Evolutionary conservation across 2,888 invertebrate genomes (phyloP).

Genomic region (Spicauda simplicius): DNA sequence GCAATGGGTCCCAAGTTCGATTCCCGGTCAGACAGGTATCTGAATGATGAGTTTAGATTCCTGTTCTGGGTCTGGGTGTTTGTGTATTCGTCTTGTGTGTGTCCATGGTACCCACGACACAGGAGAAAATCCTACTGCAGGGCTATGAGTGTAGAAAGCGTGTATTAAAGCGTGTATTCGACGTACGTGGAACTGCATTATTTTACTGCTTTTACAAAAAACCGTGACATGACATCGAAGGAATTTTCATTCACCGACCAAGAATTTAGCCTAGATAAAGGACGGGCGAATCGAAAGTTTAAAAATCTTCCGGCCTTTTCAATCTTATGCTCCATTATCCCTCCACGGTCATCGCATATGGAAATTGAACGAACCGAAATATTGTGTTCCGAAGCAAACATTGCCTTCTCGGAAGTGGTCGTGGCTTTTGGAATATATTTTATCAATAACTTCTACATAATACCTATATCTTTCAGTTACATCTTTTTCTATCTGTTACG

Average conservation of each 20-base stretch:
- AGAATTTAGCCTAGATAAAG: conserved; percentile 22
- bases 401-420: neutral
- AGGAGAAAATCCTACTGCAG: too few relatives aligned
- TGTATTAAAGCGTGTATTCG: too few relatives aligned
- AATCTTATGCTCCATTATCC: conserved; percentile 83
- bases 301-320: conserved; percentile 73
- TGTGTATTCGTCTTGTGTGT: too few relatives aligned
- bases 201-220: neutral
- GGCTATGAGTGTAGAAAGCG: too few relatives aligned
- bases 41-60: too few relatives aligned
- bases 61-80: too few relatives aligned
- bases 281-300: conserved; percentile 51
- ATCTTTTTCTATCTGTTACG: too few relatives aligned
- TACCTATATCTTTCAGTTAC: too few relatives aligned
- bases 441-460: neutral
- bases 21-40: too few relatives aligned
- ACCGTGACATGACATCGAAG: neutral
- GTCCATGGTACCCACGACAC: too few relatives aligned
- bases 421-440: neutral
- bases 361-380: conserved; percentile 83
- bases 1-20: too few relatives aligned
- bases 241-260: neutral
- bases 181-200: too few relatives aligned
- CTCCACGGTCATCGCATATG: conserved; percentile 82
- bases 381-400: conserved; percentile 63